Evolutionary conservation across 92 coral and sea anemone genomes (phyloP), one percentile per base, ranked within the genome.

Genomic region (Metridium senile): DNA sequence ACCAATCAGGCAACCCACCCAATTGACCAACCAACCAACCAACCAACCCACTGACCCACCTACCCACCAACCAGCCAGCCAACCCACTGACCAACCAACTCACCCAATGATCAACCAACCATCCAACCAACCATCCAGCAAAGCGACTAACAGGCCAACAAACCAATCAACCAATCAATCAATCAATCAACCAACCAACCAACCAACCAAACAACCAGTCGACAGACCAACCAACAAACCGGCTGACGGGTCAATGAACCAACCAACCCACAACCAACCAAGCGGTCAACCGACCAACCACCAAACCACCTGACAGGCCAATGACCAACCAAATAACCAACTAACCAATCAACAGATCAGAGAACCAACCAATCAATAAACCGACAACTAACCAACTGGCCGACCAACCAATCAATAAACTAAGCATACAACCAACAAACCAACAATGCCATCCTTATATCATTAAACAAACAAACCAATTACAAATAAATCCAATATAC

Each of bases 241-340:
- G 17, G 3, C 59, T 19, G 3, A 54, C 13, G n/a, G n/a, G 13
- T 20, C 59, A 54, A 54, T 20, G 2, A 54, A 54, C 25, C 59
- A 54, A 19, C 59, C 59, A 54, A 54, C 23, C 59, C 3, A 54
- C 59, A 2, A 54, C 23, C 59, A 21, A 54, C 59, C 59, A 16
- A 54, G 6, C 66, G 22, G 23, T 29, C 66, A 23, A 23, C 31
- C 66, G 22, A 6, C 29, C 33, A 61, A 22, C 33, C 66, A 61
- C 8, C 66, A 2, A 11, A 8, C 32, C 66, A 61, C 8, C 66
- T 29, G 22, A 61, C 2, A 26, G 22, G 22, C 29, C 66, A 54
- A 54, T 29, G 13, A 23, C 65, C 76, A 30, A 18, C 76, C 66
- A 72, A 29, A 22, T 45, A 72, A 20, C 49, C 65, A 28, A 23